Base-by-base conservation (phyloP, 2,113 vertebrate genomes). In the Benitochromis conjunctus region DNA sequence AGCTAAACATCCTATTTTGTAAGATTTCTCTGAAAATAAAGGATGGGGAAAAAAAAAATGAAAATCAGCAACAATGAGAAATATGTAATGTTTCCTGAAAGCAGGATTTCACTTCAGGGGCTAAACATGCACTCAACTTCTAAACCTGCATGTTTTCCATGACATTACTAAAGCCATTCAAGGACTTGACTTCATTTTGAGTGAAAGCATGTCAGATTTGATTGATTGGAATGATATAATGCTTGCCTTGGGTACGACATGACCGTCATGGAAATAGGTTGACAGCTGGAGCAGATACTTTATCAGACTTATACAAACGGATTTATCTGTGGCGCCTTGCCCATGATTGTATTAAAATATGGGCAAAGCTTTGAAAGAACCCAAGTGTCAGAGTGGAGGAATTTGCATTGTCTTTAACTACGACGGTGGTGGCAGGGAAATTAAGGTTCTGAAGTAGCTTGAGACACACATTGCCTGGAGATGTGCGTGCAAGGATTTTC, bases 201-300 rank as follows among this genome's bases (percentile, higher is more conserved):
- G 82, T 91, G 92, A 94, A 93, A 93, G 93, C 91, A 95, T 95
- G 96, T 95, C 95, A 95, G 80, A 94, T 94, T 92, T 95, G 95
- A 96, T 95, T 94, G 95, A 96, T 95, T 94, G 94, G 84, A 88
- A 86, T 93, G 94, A 93, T 91, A 92, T 92, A 96, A 95, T 88
- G 93, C 91, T 82, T 34, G 77, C 69, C 88, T 84, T 16, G 87
- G 85, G 89, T 90, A 86, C 93, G 60, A 92, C 90, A 90, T 86
- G 82, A 92, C 94, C 86, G 92, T 94, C 86, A 89, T 88, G 87
- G 83, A 93, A 96, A 95, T 92, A 94, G 92, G 93, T 88, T 89
- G 95, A 95, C 95, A 96, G 95, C 94, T 96, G 96, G 93, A 85
- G 89, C 87, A 82, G 91, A 94, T 94, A 92, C 91, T 96, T 95